phyloP scores from a whole-genome alignment of 2,113 vertebrate species.

The Dendropsophus ebraccatus region DNA sequence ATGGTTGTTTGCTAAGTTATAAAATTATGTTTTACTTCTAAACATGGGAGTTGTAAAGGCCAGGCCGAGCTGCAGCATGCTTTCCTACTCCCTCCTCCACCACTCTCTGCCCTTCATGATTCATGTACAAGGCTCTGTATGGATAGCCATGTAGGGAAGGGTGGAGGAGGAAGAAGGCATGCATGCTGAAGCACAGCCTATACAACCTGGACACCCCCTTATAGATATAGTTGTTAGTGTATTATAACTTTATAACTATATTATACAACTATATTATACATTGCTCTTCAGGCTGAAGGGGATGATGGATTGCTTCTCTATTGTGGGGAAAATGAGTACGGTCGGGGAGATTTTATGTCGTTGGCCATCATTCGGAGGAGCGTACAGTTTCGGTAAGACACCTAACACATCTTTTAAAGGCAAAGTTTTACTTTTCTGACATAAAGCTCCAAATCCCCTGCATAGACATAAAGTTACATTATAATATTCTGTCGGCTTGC shows the following conservation, averaged over 20 bases:
- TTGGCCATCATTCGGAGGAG: constrained; percentile 80
- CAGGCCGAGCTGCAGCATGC: too few relatives aligned
- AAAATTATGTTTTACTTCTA: too few relatives aligned
- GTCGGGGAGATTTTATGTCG: constrained; percentile 89
- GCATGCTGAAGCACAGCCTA: too few relatives aligned
- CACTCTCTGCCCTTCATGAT: too few relatives aligned
- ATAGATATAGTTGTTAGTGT: neutral
- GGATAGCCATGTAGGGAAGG: too few relatives aligned
- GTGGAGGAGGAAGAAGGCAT: neutral
- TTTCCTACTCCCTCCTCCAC: too few relatives aligned
- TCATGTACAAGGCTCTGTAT: too few relatives aligned
- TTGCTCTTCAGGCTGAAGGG: constrained; percentile 78
- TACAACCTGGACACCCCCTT: neutral
- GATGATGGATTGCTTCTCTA: constrained; percentile 92
- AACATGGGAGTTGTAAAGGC: too few relatives aligned
- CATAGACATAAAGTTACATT: neutral
- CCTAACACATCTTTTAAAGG: neutral
- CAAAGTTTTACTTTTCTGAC: neutral
- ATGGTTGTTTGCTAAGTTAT: too few relatives aligned
- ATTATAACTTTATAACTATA: too few relatives aligned
- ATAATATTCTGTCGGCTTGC: neutral
- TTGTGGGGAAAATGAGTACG: constrained; percentile 91
- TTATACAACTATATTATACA: constrained; percentile 57
- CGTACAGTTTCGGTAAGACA: constrained; percentile 88
- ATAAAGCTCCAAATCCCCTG: too few relatives aligned